These are phyloP conservation scores for Amphimedon queenslandica DNA, from an alignment of 37 sponge, comb jelly and placozoan species.

Conservation along the genomic window DNA sequence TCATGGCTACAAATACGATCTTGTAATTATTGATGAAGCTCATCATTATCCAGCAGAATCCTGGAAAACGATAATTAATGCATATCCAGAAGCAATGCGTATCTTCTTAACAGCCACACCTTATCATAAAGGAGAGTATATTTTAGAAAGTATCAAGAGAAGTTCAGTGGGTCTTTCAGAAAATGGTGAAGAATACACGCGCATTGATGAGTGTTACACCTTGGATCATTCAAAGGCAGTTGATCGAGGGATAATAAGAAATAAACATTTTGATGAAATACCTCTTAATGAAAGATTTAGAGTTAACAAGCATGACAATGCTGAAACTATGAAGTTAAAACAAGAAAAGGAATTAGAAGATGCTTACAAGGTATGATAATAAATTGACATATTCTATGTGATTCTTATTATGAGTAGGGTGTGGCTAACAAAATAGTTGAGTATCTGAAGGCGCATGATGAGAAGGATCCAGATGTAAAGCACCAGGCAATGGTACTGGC, in stretches of 20 bases:
- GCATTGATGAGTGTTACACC: not conserved
- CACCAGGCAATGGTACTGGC: conserved; percentile 35
- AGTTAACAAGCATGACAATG: too few relatives aligned
- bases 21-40: conserved; percentile 37
- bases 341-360: too few relatives aligned
- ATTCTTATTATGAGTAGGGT: not conserved
- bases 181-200: too few relatives aligned
- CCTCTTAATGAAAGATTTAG: too few relatives aligned
- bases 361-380: too few relatives aligned
- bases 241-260: not conserved
- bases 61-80: conserved; percentile 10
- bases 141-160: not conserved
- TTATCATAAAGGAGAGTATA: not conserved
- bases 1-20: not conserved
- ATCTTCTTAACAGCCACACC: not conserved
- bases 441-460: conserved; percentile 10
- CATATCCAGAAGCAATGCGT: not conserved
- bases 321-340: too few relatives aligned
- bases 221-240: not conserved
- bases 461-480: not conserved
- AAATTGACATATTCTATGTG: too few relatives aligned
- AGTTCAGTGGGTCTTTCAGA: too few relatives aligned
- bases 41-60: conserved; percentile 33
- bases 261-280: not conserved
- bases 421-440: not conserved